Percentiles rank a stretch among this genome's conserved stretches.
These are phyloP conservation scores for Campylorhamphus procurvoides DNA, from an alignment of 2,113 vertebrate species.

Conservation along the genomic window DNA sequence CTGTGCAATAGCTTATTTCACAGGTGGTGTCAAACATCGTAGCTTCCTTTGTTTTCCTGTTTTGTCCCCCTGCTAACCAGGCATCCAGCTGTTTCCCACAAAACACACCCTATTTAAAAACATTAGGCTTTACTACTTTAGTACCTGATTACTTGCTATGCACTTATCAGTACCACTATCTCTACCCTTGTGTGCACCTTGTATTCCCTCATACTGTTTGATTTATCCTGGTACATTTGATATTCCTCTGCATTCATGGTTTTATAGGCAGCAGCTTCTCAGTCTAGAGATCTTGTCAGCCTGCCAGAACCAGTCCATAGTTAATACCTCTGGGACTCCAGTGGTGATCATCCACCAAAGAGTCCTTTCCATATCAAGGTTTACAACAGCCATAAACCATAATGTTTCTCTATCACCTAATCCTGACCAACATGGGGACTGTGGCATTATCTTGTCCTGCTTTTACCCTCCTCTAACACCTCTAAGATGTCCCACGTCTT, in stretches of 20 bases:
- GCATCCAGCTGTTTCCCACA: background rate
- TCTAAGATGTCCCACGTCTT: background rate
- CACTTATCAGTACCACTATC: background rate
- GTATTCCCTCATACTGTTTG: background rate
- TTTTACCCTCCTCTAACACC: background rate
- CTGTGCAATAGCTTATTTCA: background rate
- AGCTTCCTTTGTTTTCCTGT: background rate
- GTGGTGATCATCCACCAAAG: background rate
- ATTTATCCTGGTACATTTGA: background rate
- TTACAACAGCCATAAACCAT: background rate
- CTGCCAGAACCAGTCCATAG: background rate
- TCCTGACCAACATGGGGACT: rapidly evolving
- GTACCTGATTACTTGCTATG: background rate
- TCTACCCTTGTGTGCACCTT: background rate
- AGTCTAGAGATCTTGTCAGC: background rate
- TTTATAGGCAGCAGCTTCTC: background rate
- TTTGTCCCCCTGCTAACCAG: background rate
- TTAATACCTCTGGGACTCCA: background rate
- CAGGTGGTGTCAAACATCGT: background rate
- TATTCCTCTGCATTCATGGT: background rate
- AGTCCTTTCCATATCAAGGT: background rate
- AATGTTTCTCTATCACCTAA: background rate
- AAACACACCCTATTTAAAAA: background rate
- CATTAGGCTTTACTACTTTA: background rate
- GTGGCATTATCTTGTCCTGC: background rate